phyloP scores from a whole-genome alignment of 2,113 vertebrate species.

The Cebidichthys violaceus region DNA sequence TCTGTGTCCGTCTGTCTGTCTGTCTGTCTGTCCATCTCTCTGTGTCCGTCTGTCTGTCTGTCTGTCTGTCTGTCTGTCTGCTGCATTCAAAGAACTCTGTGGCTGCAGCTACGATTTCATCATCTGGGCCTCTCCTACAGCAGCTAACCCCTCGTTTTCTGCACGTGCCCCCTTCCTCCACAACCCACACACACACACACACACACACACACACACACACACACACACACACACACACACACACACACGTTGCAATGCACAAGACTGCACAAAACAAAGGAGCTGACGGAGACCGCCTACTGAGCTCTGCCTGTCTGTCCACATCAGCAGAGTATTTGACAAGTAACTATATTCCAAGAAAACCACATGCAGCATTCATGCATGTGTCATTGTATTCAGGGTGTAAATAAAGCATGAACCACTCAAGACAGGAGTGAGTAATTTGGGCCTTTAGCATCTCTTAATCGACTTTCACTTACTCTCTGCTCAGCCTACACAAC shows the following conservation, averaged over 20 bases:
- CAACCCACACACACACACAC: constrained; percentile 13
- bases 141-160: constrained; percentile 2
- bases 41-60: constrained; percentile 20
- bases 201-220: constrained; percentile 3
- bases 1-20: constrained; percentile 24
- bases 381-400: constrained; percentile 20
- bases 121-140: constrained; percentile 14
- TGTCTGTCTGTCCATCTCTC: constrained; percentile 11
- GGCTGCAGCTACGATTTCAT: constrained; percentile 43
- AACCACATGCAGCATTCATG: constrained; percentile 26
- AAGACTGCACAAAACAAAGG: constrained; percentile 6
- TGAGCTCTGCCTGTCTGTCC: constrained; percentile 32
- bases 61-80: constrained; percentile 14
- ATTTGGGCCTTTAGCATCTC: constrained; percentile 44
- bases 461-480: constrained; percentile 56
- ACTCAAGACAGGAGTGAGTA: constrained; percentile 5
- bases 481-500: constrained; percentile 7
- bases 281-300: not conserved
- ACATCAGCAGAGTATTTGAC: constrained; percentile 7
- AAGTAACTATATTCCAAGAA: constrained; percentile 34
- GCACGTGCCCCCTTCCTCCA: constrained; percentile 6
- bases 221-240: not conserved
- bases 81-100: constrained; percentile 16
- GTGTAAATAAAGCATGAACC: constrained; percentile 34
- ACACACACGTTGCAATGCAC: constrained; percentile 20